Base-by-base conservation (phyloP, 2,113 vertebrate genomes). In the Scytalopus superciliaris region DNA sequence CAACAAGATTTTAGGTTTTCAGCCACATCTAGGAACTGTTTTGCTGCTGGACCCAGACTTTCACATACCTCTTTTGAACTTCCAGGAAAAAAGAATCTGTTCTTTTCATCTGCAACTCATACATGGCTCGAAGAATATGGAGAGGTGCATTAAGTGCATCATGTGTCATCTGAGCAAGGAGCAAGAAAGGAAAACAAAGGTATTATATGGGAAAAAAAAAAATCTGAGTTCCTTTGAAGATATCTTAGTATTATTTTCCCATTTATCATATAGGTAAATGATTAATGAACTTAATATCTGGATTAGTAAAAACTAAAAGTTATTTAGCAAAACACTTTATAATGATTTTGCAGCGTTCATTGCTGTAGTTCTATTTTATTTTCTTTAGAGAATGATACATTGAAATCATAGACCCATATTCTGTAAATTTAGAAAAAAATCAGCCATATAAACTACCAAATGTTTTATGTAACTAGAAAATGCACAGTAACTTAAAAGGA, bases 71-170 rank as follows among this genome's bases (percentile, higher is more conserved):
- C 94, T 99, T 99, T 69, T 99, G 99, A 93, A 99, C 99, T 90
- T 99, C 99, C 93, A 99, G 95, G 96, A 99, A 99, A 97, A 99
- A 99, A 4, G 99, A 99, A 93, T 99, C 99, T 0, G 99, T 99
- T 96, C 98, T 99, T 92, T 99, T 99, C 99, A 99, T 99, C 89
- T 99, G 99, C 90, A 99, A 50, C 84, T 99, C 99, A 24, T 99
- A 99, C 98, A 99, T 99, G 83, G 99, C 99, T 80, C 99, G 98
- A 79, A 99, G 98, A 44, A 99, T 98, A 88, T 99, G 99, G 80
- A 99, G 97, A 67, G 99, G 99, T 33, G 99, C 99, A 16, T 99
- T 99, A 69, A 99, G 99, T 50, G 99, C 99, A 97, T 99, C 99
- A 0, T 99, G 99, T 47, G 99, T 99, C 98, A 99, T 99, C 99